These are phyloP conservation scores for Bimastos eiseni DNA, from an alignment of 2,888 invertebrate species.

Conservation along the genomic window DNA sequence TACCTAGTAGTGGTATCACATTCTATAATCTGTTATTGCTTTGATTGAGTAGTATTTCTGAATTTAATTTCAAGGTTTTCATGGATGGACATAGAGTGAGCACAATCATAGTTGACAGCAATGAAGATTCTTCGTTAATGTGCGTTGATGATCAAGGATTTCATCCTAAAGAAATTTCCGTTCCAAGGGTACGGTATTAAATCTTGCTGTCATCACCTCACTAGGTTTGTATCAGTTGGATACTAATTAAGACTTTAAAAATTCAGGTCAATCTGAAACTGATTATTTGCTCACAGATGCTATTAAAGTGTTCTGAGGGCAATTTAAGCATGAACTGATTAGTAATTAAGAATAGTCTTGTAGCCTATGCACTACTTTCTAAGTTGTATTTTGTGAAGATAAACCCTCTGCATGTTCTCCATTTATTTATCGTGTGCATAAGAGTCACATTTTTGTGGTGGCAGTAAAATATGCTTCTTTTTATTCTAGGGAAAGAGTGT, in stretches of 20 bases:
- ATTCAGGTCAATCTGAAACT: constrained; percentile 13
- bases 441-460: not conserved
- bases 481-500: constrained; percentile 57
- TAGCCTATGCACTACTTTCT: not conserved
- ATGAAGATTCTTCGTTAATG: constrained; percentile 56
- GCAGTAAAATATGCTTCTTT: not conserved
- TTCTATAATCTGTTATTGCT: not conserved
- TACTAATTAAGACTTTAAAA: not conserved
- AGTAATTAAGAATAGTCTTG: not conserved
- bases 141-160: constrained; percentile 57
- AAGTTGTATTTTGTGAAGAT: not conserved
- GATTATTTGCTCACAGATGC: not conserved
- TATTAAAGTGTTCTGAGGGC: not conserved
- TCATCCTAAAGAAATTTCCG: constrained; percentile 55
- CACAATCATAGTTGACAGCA: constrained; percentile 59
- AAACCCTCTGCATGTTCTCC: not conserved
- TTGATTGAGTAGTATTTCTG: not conserved
- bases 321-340: not conserved
- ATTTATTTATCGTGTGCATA: not conserved
- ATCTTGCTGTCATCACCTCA: not conserved
- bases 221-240: not conserved
- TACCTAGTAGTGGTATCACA: not conserved
- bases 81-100: constrained; percentile 50
- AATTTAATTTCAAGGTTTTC: not conserved
- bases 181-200: constrained; percentile 51